These are phyloP conservation scores for Ectropis grisescens DNA, from an alignment of 1,140 invertebrate species.

Conservation along the genomic window DNA sequence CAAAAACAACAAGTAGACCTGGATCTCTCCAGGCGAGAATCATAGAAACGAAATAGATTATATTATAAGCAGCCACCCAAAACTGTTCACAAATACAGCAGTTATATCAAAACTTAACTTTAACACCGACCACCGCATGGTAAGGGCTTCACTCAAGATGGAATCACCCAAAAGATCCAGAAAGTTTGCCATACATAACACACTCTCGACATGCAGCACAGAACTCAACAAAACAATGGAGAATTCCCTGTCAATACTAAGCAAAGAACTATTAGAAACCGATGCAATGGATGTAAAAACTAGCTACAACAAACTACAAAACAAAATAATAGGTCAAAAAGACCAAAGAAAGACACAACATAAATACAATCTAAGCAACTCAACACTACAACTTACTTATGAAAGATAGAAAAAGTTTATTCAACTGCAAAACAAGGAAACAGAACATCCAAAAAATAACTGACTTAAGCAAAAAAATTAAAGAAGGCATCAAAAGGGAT, in stretches of 20 bases:
- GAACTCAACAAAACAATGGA: neutral
- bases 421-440: neutral
- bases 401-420: neutral
- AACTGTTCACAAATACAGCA: neutral
- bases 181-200: neutral
- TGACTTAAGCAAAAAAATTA: constrained; percentile 8
- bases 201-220: neutral
- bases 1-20: constrained; percentile 3
- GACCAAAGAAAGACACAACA: neutral
- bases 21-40: neutral
- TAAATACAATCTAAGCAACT: constrained; percentile 1
- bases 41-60: constrained; percentile 2
- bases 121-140: neutral
- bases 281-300: neutral
- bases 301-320: neutral
- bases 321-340: neutral
- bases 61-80: neutral
- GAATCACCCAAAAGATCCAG: neutral
- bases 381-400: neutral
- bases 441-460: constrained; percentile 5
- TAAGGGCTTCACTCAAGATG: neutral
- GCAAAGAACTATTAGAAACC: neutral
- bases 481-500: constrained; percentile 5
- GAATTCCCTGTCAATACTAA: neutral
- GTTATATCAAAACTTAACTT: neutral